Evolutionary conservation across 2,113 vertebrate species (phyloP).

Genomic region (Nothobranchius furzeri): DNA sequence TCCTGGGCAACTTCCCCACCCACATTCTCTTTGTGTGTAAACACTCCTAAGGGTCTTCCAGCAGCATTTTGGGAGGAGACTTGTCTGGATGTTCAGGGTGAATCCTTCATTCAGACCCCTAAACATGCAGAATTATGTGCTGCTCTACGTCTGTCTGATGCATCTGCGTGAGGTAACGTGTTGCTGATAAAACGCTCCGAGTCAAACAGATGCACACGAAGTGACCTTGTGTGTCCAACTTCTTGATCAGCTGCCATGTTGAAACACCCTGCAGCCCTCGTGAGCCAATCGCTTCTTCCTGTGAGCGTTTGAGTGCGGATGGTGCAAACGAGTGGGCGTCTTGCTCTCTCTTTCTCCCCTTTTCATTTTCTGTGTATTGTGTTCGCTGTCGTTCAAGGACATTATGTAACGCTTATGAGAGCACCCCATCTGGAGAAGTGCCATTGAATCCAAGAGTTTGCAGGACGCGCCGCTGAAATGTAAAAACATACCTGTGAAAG

Average conservation of each 20-base stretch:
- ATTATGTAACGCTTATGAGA: slow-evolving; percentile 70
- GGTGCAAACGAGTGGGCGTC: slow-evolving; percentile 67
- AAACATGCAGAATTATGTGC: slow-evolving; percentile 2
- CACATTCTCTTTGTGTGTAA: slow-evolving; percentile 45
- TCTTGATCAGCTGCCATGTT: slow-evolving; percentile 26
- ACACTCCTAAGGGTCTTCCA: slow-evolving; percentile 33
- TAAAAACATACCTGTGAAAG: slow-evolving; percentile 48
- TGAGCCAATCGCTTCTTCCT: slow-evolving; percentile 37
- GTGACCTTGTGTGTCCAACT: slow-evolving; percentile 28
- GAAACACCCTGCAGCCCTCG: slow-evolving; percentile 43
- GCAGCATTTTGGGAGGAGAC: slow-evolving; percentile 20
- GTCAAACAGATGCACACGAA: slow-evolving; percentile 12
- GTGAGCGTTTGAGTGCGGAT: slow-evolving; percentile 44
- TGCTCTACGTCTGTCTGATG: background rate
- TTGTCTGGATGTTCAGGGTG: slow-evolving; percentile 2
- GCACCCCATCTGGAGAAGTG: slow-evolving; percentile 69
- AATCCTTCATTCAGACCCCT: slow-evolving; percentile 35
- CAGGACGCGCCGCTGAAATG: slow-evolving; percentile 48
- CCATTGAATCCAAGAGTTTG: slow-evolving; percentile 59
- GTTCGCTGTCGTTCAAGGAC: slow-evolving; percentile 65
- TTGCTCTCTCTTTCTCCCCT: slow-evolving; percentile 30
- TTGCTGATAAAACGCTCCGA: slow-evolving; percentile 10
- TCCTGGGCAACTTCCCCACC: slow-evolving; percentile 52
- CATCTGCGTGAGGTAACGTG: background rate
- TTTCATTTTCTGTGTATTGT: slow-evolving; percentile 56